Evolutionary conservation across 1,140 invertebrate species (phyloP).

Genomic region (Parasteatoda tepidariorum): DNA sequence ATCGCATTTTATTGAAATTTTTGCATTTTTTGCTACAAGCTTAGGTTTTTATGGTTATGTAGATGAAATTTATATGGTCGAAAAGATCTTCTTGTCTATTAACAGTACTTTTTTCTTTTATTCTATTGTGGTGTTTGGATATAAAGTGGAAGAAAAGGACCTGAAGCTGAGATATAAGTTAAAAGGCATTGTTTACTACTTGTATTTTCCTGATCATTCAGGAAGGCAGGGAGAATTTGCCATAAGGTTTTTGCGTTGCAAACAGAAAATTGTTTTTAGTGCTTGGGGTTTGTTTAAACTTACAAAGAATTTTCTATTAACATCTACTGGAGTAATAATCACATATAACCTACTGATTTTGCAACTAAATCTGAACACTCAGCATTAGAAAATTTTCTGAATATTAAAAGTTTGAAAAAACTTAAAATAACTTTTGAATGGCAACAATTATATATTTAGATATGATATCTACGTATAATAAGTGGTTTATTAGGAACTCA

Average conservation of each 20-base stretch:
- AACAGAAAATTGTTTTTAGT: not conserved
- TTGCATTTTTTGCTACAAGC: not conserved
- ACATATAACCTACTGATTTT: slow-evolving; percentile 1
- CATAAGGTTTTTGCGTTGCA: not conserved
- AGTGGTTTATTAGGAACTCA: too few species aligned
- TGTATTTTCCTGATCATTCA: not conserved
- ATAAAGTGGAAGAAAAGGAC: not conserved
- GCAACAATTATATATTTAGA: too few species aligned
- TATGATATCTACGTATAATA: too few species aligned
- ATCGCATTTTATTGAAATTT: not conserved
- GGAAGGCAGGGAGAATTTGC: not conserved
- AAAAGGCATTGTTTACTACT: not conserved
- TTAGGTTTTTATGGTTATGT: not conserved
- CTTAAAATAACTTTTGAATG: too few species aligned
- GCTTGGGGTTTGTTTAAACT: not conserved
- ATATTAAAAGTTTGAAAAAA: too few species aligned
- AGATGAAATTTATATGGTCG: not conserved
- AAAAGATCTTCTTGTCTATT: not conserved
- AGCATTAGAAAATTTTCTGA: too few species aligned
- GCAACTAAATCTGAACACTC: not conserved
- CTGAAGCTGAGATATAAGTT: not conserved
- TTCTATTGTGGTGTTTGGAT: not conserved
- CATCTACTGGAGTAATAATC: not conserved
- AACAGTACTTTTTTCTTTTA: not conserved
- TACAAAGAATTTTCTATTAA: not conserved